Conservation (phyloP, 1,140 invertebrate species). For the Drepana arcuata region DNA sequence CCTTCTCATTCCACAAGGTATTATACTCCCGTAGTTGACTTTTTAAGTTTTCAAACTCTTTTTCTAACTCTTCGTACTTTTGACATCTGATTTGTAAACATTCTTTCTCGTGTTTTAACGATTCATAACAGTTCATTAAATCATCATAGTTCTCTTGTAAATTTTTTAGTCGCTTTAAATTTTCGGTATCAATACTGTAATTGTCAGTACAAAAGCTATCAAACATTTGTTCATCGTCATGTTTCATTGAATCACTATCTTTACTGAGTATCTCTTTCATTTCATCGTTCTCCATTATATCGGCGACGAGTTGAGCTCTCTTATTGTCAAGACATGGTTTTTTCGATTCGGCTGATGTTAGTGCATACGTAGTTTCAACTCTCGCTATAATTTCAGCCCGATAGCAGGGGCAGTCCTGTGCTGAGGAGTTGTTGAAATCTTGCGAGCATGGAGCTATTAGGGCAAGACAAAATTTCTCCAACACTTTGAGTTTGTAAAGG, state of each 20-base stretch:
- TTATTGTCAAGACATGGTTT: constrained; percentile 34
- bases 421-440: constrained; percentile 10
- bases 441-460: constrained; percentile 51
- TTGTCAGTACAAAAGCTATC: constrained; percentile 21
- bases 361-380: constrained; percentile 32
- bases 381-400: constrained; percentile 30
- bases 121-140: constrained; percentile 46
- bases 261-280: constrained; percentile 55
- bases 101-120: constrained; percentile 49
- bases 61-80: constrained; percentile 45
- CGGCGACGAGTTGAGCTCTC: constrained; percentile 52
- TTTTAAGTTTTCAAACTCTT: constrained; percentile 37
- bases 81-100: constrained; percentile 34
- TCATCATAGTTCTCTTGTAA: constrained; percentile 54
- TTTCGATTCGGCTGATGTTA: constrained; percentile 27
- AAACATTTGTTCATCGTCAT: constrained; percentile 22
- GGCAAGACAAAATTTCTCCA: constrained; percentile 55
- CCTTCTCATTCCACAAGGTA: constrained; percentile 52
- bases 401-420: constrained; percentile 41
- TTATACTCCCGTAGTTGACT: constrained; percentile 45
- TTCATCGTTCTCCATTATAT: constrained; percentile 57
- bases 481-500: constrained; percentile 54
- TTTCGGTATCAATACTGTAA: constrained; percentile 39
- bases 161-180: constrained; percentile 44
- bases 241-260: constrained; percentile 21